Conservation (phyloP, 2,888 invertebrate species). For the Drosophila helvetica region DNA sequence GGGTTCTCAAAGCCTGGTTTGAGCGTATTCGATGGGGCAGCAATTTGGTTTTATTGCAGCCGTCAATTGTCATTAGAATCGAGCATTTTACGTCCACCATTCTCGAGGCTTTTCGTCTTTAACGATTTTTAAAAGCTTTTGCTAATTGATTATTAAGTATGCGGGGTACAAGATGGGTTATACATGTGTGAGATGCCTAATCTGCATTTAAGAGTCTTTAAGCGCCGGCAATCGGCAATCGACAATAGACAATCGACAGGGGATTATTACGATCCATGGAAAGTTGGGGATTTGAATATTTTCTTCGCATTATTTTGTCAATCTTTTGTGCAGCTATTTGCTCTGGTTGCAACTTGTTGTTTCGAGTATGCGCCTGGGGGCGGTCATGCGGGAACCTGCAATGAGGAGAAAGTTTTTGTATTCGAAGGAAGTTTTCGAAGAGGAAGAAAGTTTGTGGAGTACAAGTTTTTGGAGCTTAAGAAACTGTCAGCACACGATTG, state of each 20-base stretch:
- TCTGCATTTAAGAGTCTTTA: constrained; percentile 41
- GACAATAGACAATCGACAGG: constrained; percentile 34
- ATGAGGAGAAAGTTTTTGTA: background rate
- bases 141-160: constrained; percentile 61
- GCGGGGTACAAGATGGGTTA: constrained; percentile 2
- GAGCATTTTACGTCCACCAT: constrained; percentile 39
- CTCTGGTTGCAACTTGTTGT: background rate
- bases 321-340: background rate
- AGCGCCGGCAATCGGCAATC: constrained; percentile 29
- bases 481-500: background rate
- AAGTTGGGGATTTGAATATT: background rate
- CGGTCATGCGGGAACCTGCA: background rate
- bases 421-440: background rate
- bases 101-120: background rate
- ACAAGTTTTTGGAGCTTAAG: background rate
- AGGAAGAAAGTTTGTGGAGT: background rate
- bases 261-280: constrained; percentile 25
- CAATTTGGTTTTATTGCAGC: constrained; percentile 61
- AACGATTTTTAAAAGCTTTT: constrained; percentile 40
- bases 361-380: background rate
- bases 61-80: constrained; percentile 56
- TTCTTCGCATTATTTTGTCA: background rate
- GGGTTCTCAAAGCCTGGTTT: constrained; percentile 46
- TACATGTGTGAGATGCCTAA: constrained; percentile 40
- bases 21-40: constrained; percentile 48